Conservation (phyloP, 2,888 invertebrate species). For the Rapana venosa region DNA sequence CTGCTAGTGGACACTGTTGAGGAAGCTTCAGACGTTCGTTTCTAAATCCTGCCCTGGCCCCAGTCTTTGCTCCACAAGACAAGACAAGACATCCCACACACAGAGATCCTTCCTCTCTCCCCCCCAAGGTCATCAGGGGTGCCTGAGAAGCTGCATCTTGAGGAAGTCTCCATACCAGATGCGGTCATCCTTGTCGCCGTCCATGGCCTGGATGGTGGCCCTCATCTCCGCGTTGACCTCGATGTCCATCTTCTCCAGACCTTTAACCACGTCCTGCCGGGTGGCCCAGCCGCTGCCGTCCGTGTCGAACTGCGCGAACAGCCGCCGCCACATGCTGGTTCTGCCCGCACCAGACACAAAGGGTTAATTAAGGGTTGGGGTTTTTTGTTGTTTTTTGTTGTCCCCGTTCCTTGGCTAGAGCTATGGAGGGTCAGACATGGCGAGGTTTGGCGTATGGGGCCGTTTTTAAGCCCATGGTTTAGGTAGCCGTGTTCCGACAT, state of each 20-base stretch:
- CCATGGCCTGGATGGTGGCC: conserved; percentile 49
- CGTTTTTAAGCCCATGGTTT: too few species aligned
- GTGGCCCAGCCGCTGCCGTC: conserved; percentile 52
- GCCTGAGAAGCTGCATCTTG: conserved; percentile 48
- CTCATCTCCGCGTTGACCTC: conserved; percentile 41
- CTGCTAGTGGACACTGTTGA: too few species aligned
- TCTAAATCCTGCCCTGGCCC: too few species aligned
- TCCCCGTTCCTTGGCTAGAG: too few species aligned
- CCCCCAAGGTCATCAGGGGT: not conserved
- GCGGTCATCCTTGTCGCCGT: conserved; percentile 48
- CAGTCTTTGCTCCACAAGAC: too few species aligned
- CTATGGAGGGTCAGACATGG: too few species aligned
- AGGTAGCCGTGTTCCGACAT: too few species aligned
- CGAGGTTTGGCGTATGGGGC: too few species aligned
- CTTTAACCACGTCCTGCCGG: conserved; percentile 47
- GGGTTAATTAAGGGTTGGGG: not conserved
- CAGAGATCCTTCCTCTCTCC: too few species aligned
- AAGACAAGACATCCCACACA: too few species aligned
- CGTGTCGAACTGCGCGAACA: conserved; percentile 53
- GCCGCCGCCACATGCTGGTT: conserved; percentile 49
- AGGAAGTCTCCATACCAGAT: conserved; percentile 53
- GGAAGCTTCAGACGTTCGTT: too few species aligned
- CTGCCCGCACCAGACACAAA: conserved; percentile 33
- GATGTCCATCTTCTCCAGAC: conserved; percentile 49
- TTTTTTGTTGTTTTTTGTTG: too few species aligned